Evolutionary conservation across 2,888 invertebrate genomes (phyloP).

Genomic region (Pachydiplax longipennis): DNA sequence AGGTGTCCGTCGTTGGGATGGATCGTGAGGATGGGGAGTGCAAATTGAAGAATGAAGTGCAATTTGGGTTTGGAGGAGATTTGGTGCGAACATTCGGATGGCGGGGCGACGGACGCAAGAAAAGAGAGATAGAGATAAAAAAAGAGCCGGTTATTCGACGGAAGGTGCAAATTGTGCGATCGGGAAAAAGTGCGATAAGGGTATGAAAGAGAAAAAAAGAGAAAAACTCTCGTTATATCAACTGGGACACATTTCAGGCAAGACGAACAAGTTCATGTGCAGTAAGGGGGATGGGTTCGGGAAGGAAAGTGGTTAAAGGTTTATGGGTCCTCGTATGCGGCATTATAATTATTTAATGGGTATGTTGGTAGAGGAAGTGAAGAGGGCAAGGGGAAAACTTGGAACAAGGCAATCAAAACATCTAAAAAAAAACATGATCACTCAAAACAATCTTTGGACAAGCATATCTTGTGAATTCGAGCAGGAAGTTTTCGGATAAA

Average conservation of each 20-base stretch:
- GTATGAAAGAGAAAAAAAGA: conserved; percentile 30
- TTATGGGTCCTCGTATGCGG: not conserved
- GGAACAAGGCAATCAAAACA: not conserved
- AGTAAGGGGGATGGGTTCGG: not conserved
- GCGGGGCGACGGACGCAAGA: not conserved
- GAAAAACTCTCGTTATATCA: conserved; percentile 38
- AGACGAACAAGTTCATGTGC: conserved; percentile 13
- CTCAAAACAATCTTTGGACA: not conserved
- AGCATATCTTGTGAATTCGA: not conserved
- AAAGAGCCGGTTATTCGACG: conserved; percentile 20
- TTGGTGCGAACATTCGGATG: not conserved
- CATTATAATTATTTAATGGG: not conserved
- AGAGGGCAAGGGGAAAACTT: not conserved
- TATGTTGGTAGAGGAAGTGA: not conserved
- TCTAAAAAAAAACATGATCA: not conserved
- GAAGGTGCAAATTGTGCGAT: not conserved
- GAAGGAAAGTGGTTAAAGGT: not conserved
- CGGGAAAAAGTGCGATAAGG: not conserved
- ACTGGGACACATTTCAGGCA: conserved; percentile 44
- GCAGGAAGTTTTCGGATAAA: not conserved
- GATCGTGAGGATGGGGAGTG: not conserved
- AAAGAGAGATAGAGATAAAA: not conserved
- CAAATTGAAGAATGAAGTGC: not conserved
- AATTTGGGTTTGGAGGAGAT: not conserved
- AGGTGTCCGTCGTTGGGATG: not conserved